Conservation (phyloP, 2,888 invertebrate genomes). For the Scaptomyza reducta region DNA sequence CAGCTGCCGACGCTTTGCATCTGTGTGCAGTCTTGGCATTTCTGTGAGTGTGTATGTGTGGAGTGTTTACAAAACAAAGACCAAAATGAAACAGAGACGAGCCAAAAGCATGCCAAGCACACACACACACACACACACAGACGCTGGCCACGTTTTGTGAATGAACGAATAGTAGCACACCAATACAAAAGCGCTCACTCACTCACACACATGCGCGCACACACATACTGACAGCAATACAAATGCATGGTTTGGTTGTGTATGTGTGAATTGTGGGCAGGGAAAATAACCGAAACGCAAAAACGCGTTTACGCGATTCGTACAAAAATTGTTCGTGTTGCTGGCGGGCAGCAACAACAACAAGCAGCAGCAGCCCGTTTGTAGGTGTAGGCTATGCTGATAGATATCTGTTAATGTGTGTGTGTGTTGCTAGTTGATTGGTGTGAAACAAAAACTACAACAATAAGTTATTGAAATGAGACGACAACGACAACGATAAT, state of each 20-base stretch:
- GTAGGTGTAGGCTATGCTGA: conserved; percentile 67
- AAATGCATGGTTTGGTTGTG: conserved; percentile 29
- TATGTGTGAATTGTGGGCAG: conserved; percentile 83
- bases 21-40: conserved; percentile 20
- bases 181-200: conserved; percentile 49
- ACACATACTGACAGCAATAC: conserved; percentile 20
- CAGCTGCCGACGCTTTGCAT: conserved; percentile 60
- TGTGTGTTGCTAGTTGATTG: conserved; percentile 51
- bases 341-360: conserved; percentile 42
- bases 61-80: conserved; percentile 79
- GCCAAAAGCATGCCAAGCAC: conserved; percentile 73
- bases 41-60: conserved; percentile 50
- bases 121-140: conserved; percentile 24
- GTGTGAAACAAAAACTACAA: conserved; percentile 72
- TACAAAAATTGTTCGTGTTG: conserved; percentile 75
- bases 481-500: conserved; percentile 59
- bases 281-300: conserved; percentile 82
- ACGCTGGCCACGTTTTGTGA: conserved; percentile 69
- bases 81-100: conserved; percentile 57
- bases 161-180: conserved; percentile 79
- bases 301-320: conserved; percentile 84
- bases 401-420: conserved; percentile 40
- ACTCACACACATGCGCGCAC: conserved; percentile 23
- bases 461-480: conserved; percentile 80
- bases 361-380: conserved; percentile 48